Evolutionary conservation across 2,113 vertebrate genomes (phyloP).

Genomic region (Lutjanus erythropterus): DNA sequence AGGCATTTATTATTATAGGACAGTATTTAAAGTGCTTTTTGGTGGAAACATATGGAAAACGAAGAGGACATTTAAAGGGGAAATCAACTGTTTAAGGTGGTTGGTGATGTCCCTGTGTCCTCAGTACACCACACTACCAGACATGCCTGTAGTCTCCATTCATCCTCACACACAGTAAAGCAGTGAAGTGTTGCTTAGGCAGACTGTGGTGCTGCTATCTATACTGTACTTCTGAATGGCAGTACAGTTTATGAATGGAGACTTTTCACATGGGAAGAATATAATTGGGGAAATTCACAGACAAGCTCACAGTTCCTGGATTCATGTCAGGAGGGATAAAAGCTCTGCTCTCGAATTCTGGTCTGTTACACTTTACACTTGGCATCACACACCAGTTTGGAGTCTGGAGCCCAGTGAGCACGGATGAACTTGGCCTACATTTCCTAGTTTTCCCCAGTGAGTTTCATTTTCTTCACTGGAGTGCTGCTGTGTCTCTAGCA

Average conservation of each 20-base stretch:
- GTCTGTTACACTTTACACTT: constrained; percentile 21
- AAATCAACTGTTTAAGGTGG: background rate
- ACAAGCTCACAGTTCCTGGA: constrained; percentile 18
- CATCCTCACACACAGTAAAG: background rate
- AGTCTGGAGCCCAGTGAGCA: background rate
- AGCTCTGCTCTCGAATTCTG: constrained; percentile 10
- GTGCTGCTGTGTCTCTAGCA: background rate
- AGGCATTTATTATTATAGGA: no score
- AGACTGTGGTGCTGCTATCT: background rate
- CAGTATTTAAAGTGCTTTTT: background rate
- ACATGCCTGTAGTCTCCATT: background rate
- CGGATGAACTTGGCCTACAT: constrained; percentile 37
- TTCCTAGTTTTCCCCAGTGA: background rate
- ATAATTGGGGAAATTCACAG: background rate
- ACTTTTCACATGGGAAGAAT: background rate
- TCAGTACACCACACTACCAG: background rate
- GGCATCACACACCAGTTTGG: constrained; percentile 15
- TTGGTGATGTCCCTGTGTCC: background rate
- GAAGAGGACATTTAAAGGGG: no score
- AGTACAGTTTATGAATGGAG: constrained; percentile 22
- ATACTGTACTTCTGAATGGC: constrained; percentile 15
- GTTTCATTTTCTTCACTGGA: background rate
- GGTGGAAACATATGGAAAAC: background rate
- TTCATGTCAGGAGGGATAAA: constrained; percentile 1
- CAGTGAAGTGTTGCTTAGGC: background rate